Evolutionary conservation across 1,140 invertebrate species (phyloP).

Genomic region (Trichonephila inaurata): DNA sequence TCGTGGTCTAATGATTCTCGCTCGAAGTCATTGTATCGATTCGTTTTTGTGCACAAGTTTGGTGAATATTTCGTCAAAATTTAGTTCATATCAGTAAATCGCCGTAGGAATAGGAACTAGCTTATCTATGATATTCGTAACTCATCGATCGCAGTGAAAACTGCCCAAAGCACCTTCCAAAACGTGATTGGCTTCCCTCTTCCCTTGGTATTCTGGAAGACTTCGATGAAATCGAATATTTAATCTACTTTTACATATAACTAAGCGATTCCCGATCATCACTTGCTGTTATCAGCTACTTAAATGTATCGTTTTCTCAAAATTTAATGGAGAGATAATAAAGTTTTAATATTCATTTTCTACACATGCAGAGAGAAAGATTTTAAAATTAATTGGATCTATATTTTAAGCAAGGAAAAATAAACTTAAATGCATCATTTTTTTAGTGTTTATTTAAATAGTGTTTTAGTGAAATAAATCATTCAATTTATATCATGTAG

Average conservation of each 20-base stretch:
- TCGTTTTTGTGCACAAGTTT: background rate
- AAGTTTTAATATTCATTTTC: background rate
- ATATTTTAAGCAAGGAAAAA: too few relatives aligned
- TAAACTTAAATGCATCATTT: too few relatives aligned
- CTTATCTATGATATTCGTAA: conserved; percentile 16
- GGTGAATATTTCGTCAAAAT: conserved; percentile 11
- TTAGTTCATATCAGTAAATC: conserved; percentile 1
- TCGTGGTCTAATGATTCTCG: background rate
- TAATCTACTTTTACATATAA: background rate
- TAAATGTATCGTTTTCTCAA: background rate
- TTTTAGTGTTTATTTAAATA: too few relatives aligned
- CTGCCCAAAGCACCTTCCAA: conserved; percentile 3
- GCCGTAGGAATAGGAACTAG: conserved; percentile 25
- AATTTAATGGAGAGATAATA: background rate
- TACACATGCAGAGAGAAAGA: too few relatives aligned
- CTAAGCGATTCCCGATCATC: conserved; percentile 1
- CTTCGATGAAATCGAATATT: background rate
- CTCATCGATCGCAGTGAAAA: conserved; percentile 1
- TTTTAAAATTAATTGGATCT: too few relatives aligned
- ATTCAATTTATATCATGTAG: too few relatives aligned
- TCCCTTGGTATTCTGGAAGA: background rate
- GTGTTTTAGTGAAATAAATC: too few relatives aligned
- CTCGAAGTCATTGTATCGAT: background rate
- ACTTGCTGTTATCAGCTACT: background rate
- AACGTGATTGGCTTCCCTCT: conserved; percentile 18